These are phyloP conservation scores for Drosophila kanapiae DNA, from an alignment of 1,140 invertebrate genomes.

Conservation along the genomic window DNA sequence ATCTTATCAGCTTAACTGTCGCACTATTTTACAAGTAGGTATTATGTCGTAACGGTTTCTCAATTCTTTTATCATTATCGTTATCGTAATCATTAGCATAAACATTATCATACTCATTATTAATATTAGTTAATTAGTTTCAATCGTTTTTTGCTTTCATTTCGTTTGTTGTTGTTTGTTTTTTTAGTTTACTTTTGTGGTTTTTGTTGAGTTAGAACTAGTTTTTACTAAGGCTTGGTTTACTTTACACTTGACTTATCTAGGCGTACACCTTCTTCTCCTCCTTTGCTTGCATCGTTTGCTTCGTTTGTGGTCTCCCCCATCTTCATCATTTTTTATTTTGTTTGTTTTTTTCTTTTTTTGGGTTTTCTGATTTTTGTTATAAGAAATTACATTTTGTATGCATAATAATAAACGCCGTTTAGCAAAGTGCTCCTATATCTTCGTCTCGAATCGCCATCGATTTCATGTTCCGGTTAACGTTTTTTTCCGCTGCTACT, in stretches of 20 bases:
- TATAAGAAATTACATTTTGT: conserved; percentile 69
- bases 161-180: conserved; percentile 26
- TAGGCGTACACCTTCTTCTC: conserved; percentile 33
- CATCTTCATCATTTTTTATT: background rate
- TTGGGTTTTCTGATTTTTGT: conserved; percentile 39
- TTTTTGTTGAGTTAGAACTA: conserved; percentile 68
- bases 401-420: conserved; percentile 71
- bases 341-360: conserved; percentile 27
- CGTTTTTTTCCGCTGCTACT: conserved; percentile 33
- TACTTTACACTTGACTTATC: conserved; percentile 80
- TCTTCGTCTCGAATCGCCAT: conserved; percentile 6
- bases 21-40: conserved; percentile 68
- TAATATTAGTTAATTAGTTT: conserved; percentile 52
- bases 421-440: conserved; percentile 31
- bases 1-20: conserved; percentile 51
- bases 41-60: conserved; percentile 63
- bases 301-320: conserved; percentile 27
- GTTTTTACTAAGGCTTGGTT: conserved; percentile 82
- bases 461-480: conserved; percentile 17
- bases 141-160: conserved; percentile 29
- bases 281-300: background rate
- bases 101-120: conserved; percentile 55
- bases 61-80: conserved; percentile 47
- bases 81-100: conserved; percentile 55
- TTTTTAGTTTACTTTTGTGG: conserved; percentile 23